Evolutionary conservation across 2,888 invertebrate genomes (phyloP), one percentile per base, ranked within the genome.

Genomic region (Tryphoninae sp.): DNA sequence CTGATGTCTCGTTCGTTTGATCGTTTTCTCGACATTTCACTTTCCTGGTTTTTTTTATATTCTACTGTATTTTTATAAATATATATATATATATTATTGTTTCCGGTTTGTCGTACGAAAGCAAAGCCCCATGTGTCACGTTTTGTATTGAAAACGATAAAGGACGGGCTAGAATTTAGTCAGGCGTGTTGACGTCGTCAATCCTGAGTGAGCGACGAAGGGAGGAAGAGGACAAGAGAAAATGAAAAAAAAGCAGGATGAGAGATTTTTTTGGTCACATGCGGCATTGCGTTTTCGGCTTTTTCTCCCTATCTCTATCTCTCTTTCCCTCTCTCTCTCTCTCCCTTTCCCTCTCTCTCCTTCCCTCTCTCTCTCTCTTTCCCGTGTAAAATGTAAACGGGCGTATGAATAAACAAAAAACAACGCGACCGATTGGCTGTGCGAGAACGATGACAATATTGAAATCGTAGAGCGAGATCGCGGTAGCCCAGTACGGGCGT

Each of bases 381-480:
- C 67, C 59, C 33, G 64, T 73, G 75, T 73, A 77, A 77, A 81
- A 73, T 62, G 72, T 73, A 77, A 73, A 73, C 81, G 65, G 69
- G 68, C 72, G 73, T 77, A 77, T 81, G 73, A 81, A 81, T 81
- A 81, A 81, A 81, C 68, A 77, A 81, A 81, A 81, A 81, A 68
- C 59, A 42, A 49, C 49, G 68, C 19, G 67, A 72, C 61, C 19
- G 53, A 68, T 65, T 23, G 65, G 53, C 61, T 67, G 59, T 51
- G 51, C n/a, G 59, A 33, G 33, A 33, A 33, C 33, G 33, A 33
- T 33, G 33, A 33, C 33, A 33, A 33, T 33, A 33, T 33, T 33
- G 33, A 33, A 33, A 33, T 1, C 6, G 33, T 33, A 33, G 33
- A 40, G 61, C 53, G 62, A 68, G 59, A 55, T 42, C 33, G 40